These are phyloP conservation scores for Iselma pallidipennis DNA, from an alignment of 2,888 invertebrate genomes.

Conservation along the genomic window DNA sequence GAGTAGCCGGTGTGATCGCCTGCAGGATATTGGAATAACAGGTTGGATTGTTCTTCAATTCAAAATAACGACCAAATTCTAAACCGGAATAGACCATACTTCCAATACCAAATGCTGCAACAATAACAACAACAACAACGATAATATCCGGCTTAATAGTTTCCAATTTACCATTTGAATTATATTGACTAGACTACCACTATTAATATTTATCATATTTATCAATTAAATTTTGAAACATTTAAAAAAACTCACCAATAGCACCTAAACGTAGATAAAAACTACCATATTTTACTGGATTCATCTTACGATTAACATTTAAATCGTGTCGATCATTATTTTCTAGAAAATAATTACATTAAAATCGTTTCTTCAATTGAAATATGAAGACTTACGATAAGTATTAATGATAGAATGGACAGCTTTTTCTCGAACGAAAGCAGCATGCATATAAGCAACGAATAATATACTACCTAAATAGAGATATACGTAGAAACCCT, in stretches of 20 bases:
- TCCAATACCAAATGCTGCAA: conserved; percentile 92
- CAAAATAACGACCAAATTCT: conserved; percentile 95
- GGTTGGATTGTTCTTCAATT: conserved; percentile 71
- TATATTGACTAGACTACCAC: background rate
- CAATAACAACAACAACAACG: conserved; percentile 36
- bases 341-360: background rate
- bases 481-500: conserved; percentile 84
- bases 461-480: conserved; percentile 78
- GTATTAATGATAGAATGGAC: conserved; percentile 57
- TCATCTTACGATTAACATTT: background rate
- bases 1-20: conserved; percentile 80
- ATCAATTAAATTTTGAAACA: conserved; percentile 21
- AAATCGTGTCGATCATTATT: background rate
- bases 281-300: conserved; percentile 66
- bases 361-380: conserved; percentile 47
- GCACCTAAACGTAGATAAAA: conserved; percentile 86
- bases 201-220: conserved; percentile 11
- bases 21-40: conserved; percentile 65
- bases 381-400: conserved; percentile 32
- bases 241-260: conserved; percentile 60
- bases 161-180: conserved; percentile 30
- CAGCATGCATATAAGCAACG: conserved; percentile 65
- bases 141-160: conserved; percentile 65
- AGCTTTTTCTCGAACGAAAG: conserved; percentile 63
- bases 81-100: conserved; percentile 97